Conservation (phyloP, 2,888 invertebrate genomes). For the Emesis furor region DNA sequence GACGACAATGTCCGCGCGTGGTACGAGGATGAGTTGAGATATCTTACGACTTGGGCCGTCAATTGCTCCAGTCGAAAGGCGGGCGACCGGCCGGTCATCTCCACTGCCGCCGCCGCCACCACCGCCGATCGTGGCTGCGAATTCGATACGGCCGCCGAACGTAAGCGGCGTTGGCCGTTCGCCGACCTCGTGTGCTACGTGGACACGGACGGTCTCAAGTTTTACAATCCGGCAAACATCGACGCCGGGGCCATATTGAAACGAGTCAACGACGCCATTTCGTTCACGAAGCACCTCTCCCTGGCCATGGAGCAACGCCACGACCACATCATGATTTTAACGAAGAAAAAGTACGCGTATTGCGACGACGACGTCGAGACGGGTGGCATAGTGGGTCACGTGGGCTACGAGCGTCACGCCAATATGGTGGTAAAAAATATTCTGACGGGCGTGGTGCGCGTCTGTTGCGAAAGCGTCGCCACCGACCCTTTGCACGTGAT, state of each 20-base stretch:
- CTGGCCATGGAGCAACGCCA: conserved; percentile 23
- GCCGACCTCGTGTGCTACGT: conserved; percentile 20
- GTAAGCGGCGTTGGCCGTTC: conserved; percentile 23
- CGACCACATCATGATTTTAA: conserved; percentile 10
- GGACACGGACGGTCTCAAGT: conserved; percentile 24
- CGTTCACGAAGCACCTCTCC: conserved; percentile 18
- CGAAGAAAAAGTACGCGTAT: conserved; percentile 23
- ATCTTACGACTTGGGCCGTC: background rate
- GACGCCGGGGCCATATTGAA: conserved; percentile 16
- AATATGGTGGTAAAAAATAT: conserved; percentile 10
- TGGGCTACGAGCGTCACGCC: conserved; percentile 22
- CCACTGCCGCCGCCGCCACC: conserved; percentile 8
- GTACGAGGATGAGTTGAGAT: conserved; percentile 25
- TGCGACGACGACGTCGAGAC: conserved; percentile 23
- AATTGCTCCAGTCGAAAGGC: conserved; percentile 30
- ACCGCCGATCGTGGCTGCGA: conserved; percentile 12
- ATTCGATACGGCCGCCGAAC: conserved; percentile 17
- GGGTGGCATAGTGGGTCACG: conserved; percentile 2
- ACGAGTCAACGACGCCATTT: conserved; percentile 26
- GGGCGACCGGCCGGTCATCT: conserved; percentile 22
- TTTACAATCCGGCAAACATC: conserved; percentile 20
- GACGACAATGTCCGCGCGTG: conserved; percentile 20
- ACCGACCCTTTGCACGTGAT: conserved; percentile 2
- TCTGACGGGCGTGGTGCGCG: conserved; percentile 15
- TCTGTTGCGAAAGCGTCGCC: conserved; percentile 16